Evolutionary conservation across 2,113 vertebrate genomes (phyloP), one percentile per base, ranked within the genome.

Genomic region (Willisornis vidua): DNA sequence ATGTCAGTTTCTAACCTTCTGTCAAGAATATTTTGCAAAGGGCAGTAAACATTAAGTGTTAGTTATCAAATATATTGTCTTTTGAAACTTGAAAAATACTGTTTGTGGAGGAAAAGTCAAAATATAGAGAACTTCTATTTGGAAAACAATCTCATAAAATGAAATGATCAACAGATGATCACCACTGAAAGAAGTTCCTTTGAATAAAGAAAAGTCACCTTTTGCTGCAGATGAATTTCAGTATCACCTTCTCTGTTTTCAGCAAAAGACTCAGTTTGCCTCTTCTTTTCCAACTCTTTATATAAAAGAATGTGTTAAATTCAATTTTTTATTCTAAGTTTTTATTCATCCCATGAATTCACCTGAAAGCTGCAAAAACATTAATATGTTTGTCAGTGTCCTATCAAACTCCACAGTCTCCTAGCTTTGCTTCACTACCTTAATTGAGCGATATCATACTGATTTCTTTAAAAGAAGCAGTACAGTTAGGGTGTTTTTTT

Each of bases 1-100:
- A 97, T 97, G 97, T 97, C 97, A 93, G 81, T 89, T 91, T 94
- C 90, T 96, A 97, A 97, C 94, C 94, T 85, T 86, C 91, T 97
- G 96, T 96, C 95, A 95, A 92, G 96, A 97, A 96, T 87, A 80
- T 57, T 89, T 96, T 90, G 81, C 71, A 65, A 91, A 96, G 93
- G 91, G 82, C 96, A 96, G 87, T 85, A 97, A 97, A 94, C 87
- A 95, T 77, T 93, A 93, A 96, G 96, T 84, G 70, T 95, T 91
- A 95, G 95, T 95, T 97, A 95, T 92, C 94, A 97, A 95, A 95
- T 93, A 92, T 24, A 96, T 92, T 82, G 79, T 85, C 84, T 94
- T 97, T 91, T 96, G 93, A 97, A 94, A 97, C 59, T n/a, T 52
- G 55, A 87, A 75, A 79, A 41, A 70, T 79, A 39, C 37, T 92